These are phyloP conservation scores for Danio aesculapii DNA, from an alignment of 2,797 vertebrate species.

Conservation along the genomic window DNA sequence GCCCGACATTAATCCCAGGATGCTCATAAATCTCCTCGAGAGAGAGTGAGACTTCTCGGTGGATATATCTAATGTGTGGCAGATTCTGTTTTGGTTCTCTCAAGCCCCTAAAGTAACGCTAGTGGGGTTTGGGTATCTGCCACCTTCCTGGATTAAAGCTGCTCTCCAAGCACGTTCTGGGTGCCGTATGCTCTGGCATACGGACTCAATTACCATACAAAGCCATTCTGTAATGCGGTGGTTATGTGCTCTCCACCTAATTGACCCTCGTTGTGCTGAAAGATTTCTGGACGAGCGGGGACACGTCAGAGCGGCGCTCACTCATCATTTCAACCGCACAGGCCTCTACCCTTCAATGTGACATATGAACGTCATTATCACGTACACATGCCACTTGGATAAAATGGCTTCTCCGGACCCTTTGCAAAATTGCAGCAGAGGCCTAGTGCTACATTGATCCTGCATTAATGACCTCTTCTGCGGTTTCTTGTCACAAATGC, in stretches of 20 bases:
- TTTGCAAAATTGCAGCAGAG: constrained; percentile 25
- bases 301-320: constrained; percentile 53
- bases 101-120: constrained; percentile 41
- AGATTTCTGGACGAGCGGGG: constrained; percentile 69
- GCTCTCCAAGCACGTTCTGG: constrained; percentile 30
- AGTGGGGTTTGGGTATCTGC: constrained; percentile 62
- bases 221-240: constrained; percentile 67
- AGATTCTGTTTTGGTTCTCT: constrained; percentile 56
- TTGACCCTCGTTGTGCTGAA: constrained; percentile 73
- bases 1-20: constrained; percentile 56
- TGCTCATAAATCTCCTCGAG: constrained; percentile 67
- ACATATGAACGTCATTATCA: constrained; percentile 53
- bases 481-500: constrained; percentile 14
- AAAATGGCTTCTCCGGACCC: constrained; percentile 30
- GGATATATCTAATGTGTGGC: constrained; percentile 52
- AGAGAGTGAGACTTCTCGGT: constrained; percentile 60
- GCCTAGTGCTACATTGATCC: constrained; percentile 36
- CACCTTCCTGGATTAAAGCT: constrained; percentile 68
- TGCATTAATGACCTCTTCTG: constrained; percentile 32
- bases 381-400: constrained; percentile 45
- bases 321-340: constrained; percentile 46
- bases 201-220: constrained; percentile 72
- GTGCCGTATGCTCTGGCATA: constrained; percentile 65
- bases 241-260: constrained; percentile 68
- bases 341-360: constrained; percentile 35